A percentile compares a stretch with the other conserved stretches of the same genome.
Conservation (phyloP, 1,140 invertebrate species). For the Dysdera silvatica region DNA sequence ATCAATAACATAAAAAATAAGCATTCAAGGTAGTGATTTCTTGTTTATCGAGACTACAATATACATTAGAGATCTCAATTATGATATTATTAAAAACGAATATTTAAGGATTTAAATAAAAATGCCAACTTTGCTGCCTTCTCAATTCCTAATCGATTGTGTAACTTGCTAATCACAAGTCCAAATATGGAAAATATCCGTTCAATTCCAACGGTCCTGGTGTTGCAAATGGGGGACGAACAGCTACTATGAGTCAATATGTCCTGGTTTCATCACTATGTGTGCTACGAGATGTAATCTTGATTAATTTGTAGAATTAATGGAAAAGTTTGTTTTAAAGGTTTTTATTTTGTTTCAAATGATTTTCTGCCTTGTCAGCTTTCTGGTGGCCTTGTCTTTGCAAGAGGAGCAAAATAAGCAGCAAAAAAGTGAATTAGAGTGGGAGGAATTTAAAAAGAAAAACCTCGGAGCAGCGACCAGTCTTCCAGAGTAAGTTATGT, state of each 20-base stretch:
- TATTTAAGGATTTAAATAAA: too few species aligned
- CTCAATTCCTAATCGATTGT: too few species aligned
- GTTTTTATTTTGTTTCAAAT: constrained; percentile 6
- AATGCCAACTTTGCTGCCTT: too few species aligned
- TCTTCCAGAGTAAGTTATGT: constrained; percentile 44
- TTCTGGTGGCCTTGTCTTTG: constrained; percentile 47
- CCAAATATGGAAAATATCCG: too few species aligned
- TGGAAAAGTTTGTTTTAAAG: not conserved
- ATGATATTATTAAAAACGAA: too few species aligned
- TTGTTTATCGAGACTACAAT: not conserved
- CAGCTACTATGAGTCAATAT: too few species aligned
- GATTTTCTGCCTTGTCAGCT: constrained; percentile 38
- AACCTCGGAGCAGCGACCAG: constrained; percentile 33
- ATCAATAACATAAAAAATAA: not conserved
- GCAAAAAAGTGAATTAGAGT: constrained; percentile 38
- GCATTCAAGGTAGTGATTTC: not conserved
- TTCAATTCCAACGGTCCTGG: too few species aligned
- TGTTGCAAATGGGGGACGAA: too few species aligned
- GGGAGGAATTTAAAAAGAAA: constrained; percentile 38
- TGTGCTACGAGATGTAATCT: too few species aligned
- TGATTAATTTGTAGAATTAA: not conserved
- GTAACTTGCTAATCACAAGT: too few species aligned
- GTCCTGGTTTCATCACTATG: too few species aligned
- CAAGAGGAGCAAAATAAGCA: constrained; percentile 46
- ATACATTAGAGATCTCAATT: too few species aligned